phyloP scores from a whole-genome alignment of 2,113 vertebrate genomes.

The Pelobates fuscus region DNA sequence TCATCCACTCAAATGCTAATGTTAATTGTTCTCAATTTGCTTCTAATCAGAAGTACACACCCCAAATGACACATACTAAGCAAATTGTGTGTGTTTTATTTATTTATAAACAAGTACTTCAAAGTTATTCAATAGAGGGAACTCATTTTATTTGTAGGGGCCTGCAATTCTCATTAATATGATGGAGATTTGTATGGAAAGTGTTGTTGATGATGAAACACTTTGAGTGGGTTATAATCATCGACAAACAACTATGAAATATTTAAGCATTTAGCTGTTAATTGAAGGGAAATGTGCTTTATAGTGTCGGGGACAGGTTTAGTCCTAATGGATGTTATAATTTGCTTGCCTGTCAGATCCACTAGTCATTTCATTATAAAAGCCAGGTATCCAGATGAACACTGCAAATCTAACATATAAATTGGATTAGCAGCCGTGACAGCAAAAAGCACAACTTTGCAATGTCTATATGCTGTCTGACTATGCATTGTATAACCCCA shows the following conservation, averaged over 20 bases:
- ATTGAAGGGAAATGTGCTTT: conserved; percentile 17
- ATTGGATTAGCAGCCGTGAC: neutral
- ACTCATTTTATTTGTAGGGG: conserved; percentile 18
- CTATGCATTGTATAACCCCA: too few species aligned
- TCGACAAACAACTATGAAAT: conserved; percentile 13
- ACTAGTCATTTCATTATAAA: neutral
- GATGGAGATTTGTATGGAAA: conserved; percentile 1
- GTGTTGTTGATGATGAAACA: conserved; percentile 10
- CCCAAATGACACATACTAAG: conserved; percentile 32
- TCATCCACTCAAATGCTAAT: conserved; percentile 41
- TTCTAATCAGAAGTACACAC: conserved; percentile 43
- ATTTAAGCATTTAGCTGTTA: conserved; percentile 6
- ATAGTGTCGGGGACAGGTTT: neutral
- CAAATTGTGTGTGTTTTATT: conserved; percentile 30
- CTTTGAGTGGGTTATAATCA: conserved; percentile 17
- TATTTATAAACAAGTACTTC: conserved; percentile 46
- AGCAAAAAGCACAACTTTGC: too few species aligned
- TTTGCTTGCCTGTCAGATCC: too few species aligned
- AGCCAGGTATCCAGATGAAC: neutral
- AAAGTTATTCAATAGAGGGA: conserved; percentile 40
- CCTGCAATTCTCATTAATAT: conserved; percentile 21
- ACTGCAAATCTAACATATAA: neutral
- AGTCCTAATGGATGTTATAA: neutral
- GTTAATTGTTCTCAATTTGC: conserved; percentile 46
- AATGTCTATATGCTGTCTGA: too few species aligned